Evolutionary conservation across 2,113 vertebrate genomes (phyloP).

Genomic region (Catharus fuscescens): DNA sequence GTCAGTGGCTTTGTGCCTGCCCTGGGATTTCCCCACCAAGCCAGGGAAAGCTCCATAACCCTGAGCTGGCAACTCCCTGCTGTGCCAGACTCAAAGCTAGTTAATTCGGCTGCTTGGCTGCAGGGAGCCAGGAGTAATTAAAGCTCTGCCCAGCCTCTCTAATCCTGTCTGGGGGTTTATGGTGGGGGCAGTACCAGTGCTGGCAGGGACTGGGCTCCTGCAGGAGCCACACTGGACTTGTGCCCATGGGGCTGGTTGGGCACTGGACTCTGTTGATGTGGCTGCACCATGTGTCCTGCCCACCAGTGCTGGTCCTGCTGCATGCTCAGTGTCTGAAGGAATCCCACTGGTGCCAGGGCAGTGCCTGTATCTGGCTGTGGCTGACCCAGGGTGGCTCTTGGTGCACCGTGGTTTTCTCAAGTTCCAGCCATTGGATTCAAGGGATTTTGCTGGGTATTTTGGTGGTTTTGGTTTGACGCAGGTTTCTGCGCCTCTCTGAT

Average conservation of each 20-base stretch:
- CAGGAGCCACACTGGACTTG: fast-evolving
- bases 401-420: not conserved
- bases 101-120: not conserved
- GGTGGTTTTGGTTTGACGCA: not conserved
- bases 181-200: not conserved
- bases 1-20: not conserved
- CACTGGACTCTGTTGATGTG: not conserved
- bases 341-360: not conserved
- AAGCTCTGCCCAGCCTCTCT: not conserved
- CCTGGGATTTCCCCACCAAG: not conserved
- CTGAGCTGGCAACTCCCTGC: not conserved
- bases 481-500: not conserved
- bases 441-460: not conserved
- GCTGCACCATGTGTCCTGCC: not conserved
- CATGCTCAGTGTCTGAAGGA: not conserved
- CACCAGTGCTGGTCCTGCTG: not conserved
- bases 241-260: not conserved
- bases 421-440: not conserved
- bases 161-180: not conserved
- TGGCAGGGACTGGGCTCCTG: not conserved
- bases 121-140: not conserved
- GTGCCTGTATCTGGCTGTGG: fast-evolving
- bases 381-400: fast-evolving
- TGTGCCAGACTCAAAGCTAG: not conserved
- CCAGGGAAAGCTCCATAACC: not conserved